Conservation (phyloP, 2,888 invertebrate species). For the Monopis laevigella region DNA sequence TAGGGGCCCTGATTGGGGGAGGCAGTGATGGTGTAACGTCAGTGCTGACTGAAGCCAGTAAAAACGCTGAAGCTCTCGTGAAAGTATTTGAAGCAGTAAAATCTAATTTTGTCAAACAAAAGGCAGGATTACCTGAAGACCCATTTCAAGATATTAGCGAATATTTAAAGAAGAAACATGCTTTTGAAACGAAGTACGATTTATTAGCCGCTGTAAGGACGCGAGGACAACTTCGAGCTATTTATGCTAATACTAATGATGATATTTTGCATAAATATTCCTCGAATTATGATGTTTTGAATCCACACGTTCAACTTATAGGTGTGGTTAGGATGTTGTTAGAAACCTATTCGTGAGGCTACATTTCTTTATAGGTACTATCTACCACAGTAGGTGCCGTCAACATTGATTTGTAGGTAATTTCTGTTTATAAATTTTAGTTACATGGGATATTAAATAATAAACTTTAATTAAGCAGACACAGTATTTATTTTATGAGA, state of each 20-base stretch:
- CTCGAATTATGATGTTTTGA: background rate
- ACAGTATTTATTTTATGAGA: no score
- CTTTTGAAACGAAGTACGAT: background rate
- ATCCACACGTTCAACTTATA: background rate
- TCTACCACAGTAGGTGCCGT: no score
- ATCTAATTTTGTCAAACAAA: background rate
- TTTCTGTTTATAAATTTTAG: background rate
- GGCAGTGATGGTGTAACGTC: background rate
- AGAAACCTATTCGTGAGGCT: background rate
- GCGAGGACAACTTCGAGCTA: background rate
- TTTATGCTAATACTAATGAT: background rate
- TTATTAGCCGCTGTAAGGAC: background rate
- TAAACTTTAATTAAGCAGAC: no score
- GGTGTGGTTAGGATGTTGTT: background rate
- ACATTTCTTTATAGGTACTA: background rate
- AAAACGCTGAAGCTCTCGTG: background rate
- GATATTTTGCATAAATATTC: constrained; percentile 2
- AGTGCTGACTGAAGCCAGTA: background rate
- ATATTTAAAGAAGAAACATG: background rate
- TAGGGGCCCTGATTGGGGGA: background rate
- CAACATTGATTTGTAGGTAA: background rate
- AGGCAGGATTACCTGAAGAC: background rate
- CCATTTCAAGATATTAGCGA: constrained; percentile 4
- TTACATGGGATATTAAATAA: no score
- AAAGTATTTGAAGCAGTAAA: background rate